These are phyloP conservation scores for Zosterops borbonicus DNA, from an alignment of 2,113 vertebrate species.

Conservation along the genomic window DNA sequence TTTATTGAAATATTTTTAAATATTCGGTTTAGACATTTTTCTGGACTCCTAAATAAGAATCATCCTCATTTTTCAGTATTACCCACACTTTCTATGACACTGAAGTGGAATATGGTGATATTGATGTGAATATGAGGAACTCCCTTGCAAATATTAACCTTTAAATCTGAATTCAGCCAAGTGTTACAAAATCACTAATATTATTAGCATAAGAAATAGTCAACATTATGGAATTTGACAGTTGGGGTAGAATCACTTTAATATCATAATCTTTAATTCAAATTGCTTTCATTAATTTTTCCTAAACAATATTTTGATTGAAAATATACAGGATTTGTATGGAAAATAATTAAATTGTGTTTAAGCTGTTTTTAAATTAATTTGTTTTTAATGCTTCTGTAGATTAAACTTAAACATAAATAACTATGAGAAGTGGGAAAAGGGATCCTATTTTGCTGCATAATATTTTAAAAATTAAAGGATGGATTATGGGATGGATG, in stretches of 20 bases:
- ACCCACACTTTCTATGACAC: background rate
- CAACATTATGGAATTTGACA: background rate
- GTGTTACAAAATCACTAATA: background rate
- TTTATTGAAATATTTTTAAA: background rate
- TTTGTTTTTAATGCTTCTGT: background rate
- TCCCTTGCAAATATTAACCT: background rate
- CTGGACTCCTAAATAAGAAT: background rate
- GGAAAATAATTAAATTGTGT: background rate
- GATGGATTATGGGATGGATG: background rate
- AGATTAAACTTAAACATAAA: background rate
- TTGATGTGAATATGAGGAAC: background rate
- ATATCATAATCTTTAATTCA: background rate
- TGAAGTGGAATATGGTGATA: background rate
- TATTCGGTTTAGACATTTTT: background rate
- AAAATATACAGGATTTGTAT: background rate
- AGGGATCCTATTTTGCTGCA: background rate
- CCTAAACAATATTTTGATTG: background rate
- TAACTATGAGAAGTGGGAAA: background rate
- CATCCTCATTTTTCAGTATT: background rate
- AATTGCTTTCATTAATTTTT: background rate
- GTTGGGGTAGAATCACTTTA: background rate
- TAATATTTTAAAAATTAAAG: background rate
- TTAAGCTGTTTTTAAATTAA: too few species aligned
- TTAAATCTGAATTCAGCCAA: background rate
- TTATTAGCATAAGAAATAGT: background rate